Base-by-base conservation (phyloP, 2,888 invertebrate genomes). In the Pachliopta kotzebuea region DNA sequence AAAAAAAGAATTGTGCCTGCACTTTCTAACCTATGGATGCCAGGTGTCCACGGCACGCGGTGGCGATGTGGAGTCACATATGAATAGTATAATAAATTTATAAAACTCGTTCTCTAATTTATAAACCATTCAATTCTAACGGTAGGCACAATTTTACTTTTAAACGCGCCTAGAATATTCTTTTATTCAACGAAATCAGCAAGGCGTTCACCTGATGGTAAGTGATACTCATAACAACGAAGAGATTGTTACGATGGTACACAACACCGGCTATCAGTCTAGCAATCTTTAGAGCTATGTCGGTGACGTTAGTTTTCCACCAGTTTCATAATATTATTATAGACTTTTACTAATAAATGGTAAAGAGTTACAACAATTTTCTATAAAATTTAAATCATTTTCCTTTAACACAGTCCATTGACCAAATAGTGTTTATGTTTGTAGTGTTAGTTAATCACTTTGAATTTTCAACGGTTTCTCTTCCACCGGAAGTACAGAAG, bases 1-100 rank as follows among this genome's bases (percentile, higher is more conserved):
- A 69, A 74, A 70, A 71, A 74, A 71, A 50, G 66, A 67, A 72
- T 71, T 71, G 79, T 77, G 77, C 78, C 76, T 82, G 81, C 82
- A 84, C 84, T 86, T 88, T 86, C 87, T 81, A 69, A 76, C 83
- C 83, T 37, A 85, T 86, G 86, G 81, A 80, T 67, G 73, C 77
- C 89, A 88, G 88, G 88, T 88, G 55, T 55, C 65, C 70, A 68
- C 56, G 78, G 86, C 89, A 87, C 89, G 90, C 87, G 89, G 85
- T 79, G 72, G 74, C 73, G 73, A 76, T 73, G 69, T 61, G 62
- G 67, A 78, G 77, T 76, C 76, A 76, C 80, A 55, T 37, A 56
- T 81, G 79, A 71, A 72, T 70, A 63, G 67, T 66, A 66, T 60
- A 49, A 55, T 55, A 50, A 64, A 18, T 20, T 23, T 20, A 24